Evolutionary conservation across 1,140 invertebrate genomes (phyloP), one percentile per base, ranked within the genome.

Genomic region (Ctenoplectra terminalis): DNA sequence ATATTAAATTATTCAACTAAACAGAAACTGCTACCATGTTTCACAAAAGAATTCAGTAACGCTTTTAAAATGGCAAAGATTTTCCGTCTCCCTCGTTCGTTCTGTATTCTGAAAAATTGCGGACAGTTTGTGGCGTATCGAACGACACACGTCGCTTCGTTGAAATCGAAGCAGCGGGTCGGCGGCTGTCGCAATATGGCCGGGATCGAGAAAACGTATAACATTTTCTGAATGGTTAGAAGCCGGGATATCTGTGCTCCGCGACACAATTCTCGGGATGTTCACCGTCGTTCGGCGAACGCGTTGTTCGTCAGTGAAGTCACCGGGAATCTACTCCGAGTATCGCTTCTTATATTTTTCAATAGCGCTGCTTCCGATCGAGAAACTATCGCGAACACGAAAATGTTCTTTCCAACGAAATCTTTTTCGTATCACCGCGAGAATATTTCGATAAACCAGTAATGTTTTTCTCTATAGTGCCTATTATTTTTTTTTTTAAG

Each of bases 181-280:
- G 31, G 20, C 17, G 63, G 50, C 31, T 29, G 61, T 71, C 52
- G 76, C 66, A 71, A 31, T 48, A 50, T 31, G 58, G 70, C 15
- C 20, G 20, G 37, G 37, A 64, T 72, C 48, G 58, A 64, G 56
- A 60, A 64, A 74, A 64, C 31, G 70, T 80, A 80, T 46, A 76
- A 67, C 66, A 77, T 80, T 80, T 80, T 80, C 70, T 74, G 78
- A 80, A 60, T 64, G 78, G 78, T 73, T 80, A 63, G 70, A 52
- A 73, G 31, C 26, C n/a, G n/a, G 26, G 23, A 74, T 56, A 56
- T 70, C 31, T 34, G 29, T 64, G n/a, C 56, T 4, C 26, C 5
- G 29, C 70, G 60, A 74, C 58, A 79, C 76, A 71, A 79, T 79
- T 79, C 67, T 17, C 64, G 54, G 52, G 31, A 58, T 29, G 54